A percentile compares a stretch with the other conserved stretches of the same genome.
phyloP scores from a whole-genome alignment of 2,113 vertebrate species.

The Balaeniceps rex region DNA sequence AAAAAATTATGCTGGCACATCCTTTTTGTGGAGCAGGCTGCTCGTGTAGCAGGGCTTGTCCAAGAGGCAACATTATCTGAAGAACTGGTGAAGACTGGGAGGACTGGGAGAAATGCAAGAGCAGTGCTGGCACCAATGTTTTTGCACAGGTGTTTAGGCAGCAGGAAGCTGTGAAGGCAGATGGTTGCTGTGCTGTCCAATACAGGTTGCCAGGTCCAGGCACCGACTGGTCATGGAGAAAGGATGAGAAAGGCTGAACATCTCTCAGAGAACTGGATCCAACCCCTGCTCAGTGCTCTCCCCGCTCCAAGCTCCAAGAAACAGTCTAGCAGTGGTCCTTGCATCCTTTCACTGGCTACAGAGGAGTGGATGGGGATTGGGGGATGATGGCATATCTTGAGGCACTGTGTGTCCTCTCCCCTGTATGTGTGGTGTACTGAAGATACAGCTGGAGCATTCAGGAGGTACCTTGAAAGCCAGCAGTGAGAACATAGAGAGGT shows the following conservation, averaged over 20 bases:
- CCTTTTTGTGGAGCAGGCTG: neutral
- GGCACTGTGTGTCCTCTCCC: neutral
- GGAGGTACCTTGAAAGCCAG: neutral
- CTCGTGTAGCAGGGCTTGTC: neutral
- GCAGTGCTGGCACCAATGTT: neutral
- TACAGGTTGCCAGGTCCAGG: neutral
- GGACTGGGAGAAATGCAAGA: neutral
- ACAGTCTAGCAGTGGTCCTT: neutral
- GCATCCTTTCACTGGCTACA: neutral
- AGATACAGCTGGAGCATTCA: neutral
- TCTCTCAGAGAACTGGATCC: neutral
- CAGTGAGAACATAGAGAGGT: neutral
- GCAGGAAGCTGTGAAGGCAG: neutral
- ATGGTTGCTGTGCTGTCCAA: neutral
- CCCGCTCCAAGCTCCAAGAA: neutral
- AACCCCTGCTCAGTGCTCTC: neutral
- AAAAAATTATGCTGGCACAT: neutral
- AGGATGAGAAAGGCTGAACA: neutral
- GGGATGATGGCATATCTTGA: fast-evolving
- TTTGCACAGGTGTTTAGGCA: neutral
- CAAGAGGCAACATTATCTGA: neutral
- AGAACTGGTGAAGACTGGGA: neutral
- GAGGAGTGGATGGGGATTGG: too few relatives aligned
- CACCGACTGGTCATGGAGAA: neutral
- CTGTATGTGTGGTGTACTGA: neutral